Evolutionary conservation across 2,797 vertebrate genomes (phyloP).

Genomic region (Acrocephalus scirpaceus): DNA sequence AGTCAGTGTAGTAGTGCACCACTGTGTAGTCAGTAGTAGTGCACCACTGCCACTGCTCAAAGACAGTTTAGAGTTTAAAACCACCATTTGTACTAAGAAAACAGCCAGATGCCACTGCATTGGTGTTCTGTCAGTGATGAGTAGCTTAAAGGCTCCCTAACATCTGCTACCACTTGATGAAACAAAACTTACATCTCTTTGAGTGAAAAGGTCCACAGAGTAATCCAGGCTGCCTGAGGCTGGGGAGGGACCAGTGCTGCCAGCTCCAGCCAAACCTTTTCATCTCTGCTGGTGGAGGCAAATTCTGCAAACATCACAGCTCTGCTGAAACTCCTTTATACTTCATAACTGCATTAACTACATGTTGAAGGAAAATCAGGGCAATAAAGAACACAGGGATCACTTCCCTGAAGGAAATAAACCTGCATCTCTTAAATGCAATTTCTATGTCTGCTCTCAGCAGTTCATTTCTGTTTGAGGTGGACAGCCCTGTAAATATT

Average conservation of each 20-base stretch:
- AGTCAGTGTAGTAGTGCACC: background rate
- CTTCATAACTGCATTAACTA: background rate
- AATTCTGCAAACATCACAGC: background rate
- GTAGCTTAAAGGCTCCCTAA: conserved; percentile 33
- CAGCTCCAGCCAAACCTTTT: background rate
- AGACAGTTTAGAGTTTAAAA: background rate
- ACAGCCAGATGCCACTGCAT: conserved; percentile 25
- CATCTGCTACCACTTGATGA: conserved; percentile 62
- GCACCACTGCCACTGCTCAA: background rate
- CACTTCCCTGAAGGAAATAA: background rate
- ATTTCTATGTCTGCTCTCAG: background rate
- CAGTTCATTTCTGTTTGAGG: background rate
- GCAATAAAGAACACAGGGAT: background rate
- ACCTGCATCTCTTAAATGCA: background rate
- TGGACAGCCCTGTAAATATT: background rate
- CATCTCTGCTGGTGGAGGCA: background rate
- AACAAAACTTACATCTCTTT: conserved; percentile 55
- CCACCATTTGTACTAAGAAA: conserved; percentile 11
- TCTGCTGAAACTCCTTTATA: background rate
- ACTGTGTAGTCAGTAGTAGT: background rate
- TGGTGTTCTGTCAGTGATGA: background rate
- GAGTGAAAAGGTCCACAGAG: conserved; percentile 21
- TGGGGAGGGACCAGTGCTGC: background rate
- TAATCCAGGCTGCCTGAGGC: background rate
- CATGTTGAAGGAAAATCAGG: background rate